A percentile compares a stretch with the other conserved stretches of the same genome.
These are phyloP conservation scores for Otis tarda DNA, from an alignment of 2,113 vertebrate species.

Conservation along the genomic window DNA sequence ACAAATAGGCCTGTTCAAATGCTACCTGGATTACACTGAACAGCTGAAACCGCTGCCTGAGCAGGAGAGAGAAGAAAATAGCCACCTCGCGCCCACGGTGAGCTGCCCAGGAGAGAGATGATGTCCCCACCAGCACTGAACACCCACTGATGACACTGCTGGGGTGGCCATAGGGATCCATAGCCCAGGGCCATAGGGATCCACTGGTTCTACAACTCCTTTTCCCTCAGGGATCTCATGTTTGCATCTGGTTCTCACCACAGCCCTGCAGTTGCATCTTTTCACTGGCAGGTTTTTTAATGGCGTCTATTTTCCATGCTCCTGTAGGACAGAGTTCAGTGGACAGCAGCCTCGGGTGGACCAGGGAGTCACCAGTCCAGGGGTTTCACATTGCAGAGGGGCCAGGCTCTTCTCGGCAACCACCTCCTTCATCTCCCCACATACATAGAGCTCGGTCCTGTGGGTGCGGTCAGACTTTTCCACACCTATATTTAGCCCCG, in stretches of 20 bases:
- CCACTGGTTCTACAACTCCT: not conserved
- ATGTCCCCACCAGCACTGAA: not conserved
- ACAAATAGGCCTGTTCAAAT: not conserved
- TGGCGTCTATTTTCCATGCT: not conserved
- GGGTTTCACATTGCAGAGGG: not conserved
- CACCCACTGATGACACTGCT: rapidly evolving
- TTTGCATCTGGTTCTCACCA: not conserved
- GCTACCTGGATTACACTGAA: not conserved
- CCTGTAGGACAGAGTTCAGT: rapidly evolving
- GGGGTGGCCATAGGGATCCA: not conserved
- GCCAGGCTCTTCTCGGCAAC: not conserved
- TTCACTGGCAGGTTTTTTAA: not conserved
- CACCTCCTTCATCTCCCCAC: not conserved
- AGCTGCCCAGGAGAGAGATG: not conserved
- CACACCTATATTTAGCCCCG: not conserved
- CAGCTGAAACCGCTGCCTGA: not conserved
- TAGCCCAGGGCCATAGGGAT: not conserved
- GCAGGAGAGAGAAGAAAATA: not conserved
- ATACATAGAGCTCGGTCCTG: not conserved
- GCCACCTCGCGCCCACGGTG: rapidly evolving
- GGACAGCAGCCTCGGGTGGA: not conserved
- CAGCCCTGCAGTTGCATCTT: not conserved
- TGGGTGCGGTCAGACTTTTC: not conserved
- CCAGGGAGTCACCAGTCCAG: rapidly evolving
- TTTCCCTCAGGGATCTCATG: not conserved